These are phyloP conservation scores for Erinaceus europaeus DNA, from an alignment of 2,113 vertebrate species.

Conservation along the genomic window DNA sequence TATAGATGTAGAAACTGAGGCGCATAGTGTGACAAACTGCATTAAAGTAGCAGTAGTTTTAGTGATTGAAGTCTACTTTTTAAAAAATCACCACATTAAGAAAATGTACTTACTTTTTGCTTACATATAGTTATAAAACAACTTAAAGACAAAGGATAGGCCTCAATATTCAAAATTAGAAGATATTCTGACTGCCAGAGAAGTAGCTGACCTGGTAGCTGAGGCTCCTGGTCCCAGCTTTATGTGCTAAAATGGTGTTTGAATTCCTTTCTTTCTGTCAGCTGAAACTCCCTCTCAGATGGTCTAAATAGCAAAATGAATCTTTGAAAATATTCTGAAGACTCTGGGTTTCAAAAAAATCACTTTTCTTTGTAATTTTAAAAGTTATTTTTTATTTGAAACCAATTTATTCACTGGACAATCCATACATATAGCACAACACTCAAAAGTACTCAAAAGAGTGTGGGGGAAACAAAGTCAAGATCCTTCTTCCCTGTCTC, in stretches of 20 bases:
- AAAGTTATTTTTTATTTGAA: not conserved
- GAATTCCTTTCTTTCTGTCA: too few species aligned
- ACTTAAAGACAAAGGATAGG: not conserved
- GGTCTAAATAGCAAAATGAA: too few species aligned
- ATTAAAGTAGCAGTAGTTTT: not conserved
- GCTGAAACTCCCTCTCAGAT: too few species aligned
- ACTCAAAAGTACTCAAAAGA: not conserved
- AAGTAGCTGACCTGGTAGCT: too few species aligned
- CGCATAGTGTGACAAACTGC: not conserved
- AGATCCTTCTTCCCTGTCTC: not conserved
- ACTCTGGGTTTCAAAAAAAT: not conserved
- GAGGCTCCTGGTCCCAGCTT: too few species aligned
- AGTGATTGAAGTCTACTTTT: not conserved
- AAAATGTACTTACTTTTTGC: not conserved
- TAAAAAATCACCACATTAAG: not conserved
- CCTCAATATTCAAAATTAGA: not conserved
- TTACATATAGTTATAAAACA: not conserved
- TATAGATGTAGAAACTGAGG: not conserved
- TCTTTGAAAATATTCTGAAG: conserved; percentile 30
- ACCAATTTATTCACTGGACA: not conserved
- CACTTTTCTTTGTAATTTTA: not conserved
- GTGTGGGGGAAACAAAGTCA: too few species aligned
- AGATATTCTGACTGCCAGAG: too few species aligned
- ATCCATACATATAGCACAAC: not conserved
- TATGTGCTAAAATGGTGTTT: too few species aligned